Conservation (phyloP, 1,140 invertebrate genomes). For the Cheumatopsyche charites region DNA sequence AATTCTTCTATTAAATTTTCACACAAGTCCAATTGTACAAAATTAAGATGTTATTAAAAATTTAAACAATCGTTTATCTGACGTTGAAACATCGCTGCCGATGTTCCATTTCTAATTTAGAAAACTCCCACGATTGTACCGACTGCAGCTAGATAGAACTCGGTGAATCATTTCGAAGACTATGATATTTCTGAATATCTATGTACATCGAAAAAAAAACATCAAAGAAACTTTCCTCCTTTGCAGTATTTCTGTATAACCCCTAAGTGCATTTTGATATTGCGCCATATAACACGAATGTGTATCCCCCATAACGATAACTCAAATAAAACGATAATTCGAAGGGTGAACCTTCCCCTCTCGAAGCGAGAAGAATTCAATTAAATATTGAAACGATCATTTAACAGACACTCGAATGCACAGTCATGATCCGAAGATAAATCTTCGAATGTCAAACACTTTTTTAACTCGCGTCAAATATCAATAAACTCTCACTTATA, state of each 20-base stretch:
- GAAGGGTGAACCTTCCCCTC: background rate
- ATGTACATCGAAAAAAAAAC: background rate
- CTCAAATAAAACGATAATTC: too few species aligned
- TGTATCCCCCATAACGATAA: too few species aligned
- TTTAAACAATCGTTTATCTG: background rate
- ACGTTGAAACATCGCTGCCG: background rate
- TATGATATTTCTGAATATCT: background rate
- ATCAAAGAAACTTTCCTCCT: too few species aligned
- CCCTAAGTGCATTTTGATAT: too few species aligned
- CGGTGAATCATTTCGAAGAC: constrained; percentile 14
- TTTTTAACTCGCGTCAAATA: too few species aligned
- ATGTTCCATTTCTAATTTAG: constrained; percentile 21
- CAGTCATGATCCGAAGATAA: constrained; percentile 7
- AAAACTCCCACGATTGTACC: constrained; percentile 25
- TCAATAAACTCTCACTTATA: too few species aligned
- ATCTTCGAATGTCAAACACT: background rate
- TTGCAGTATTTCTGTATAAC: too few species aligned
- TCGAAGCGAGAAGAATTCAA: constrained; percentile 1
- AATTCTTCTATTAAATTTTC: too few species aligned
- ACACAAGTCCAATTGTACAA: too few species aligned
- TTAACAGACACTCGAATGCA: background rate
- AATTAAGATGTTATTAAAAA: background rate
- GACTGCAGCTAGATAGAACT: constrained; percentile 19
- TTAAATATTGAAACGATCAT: constrained; percentile 5
- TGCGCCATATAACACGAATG: too few species aligned